Base-by-base conservation (phyloP, 2,113 vertebrate genomes). In the Ceyx margarethae region DNA sequence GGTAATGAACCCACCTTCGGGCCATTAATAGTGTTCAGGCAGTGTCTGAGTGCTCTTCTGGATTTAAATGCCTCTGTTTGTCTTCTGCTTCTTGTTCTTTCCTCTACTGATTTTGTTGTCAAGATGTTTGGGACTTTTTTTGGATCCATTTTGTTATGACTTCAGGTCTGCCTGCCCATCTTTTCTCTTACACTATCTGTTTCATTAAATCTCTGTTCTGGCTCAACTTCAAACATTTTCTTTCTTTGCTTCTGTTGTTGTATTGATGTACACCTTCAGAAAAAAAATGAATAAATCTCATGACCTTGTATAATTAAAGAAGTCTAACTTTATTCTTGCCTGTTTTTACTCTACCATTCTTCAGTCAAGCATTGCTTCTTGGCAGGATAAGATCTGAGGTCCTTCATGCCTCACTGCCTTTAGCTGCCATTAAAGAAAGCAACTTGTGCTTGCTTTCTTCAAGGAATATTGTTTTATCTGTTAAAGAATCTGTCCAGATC, bases 1-100 rank as follows among this genome's bases (percentile, higher is more conserved):
- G n/a, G 48, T 37, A 91, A 83, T 93, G 91, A 95, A 94, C 95
- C 57, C 51, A 89, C 81, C 84, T 93, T 94, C 67, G 87, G 96
- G 92, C 82, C 94, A 92, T 29, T 89, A 94, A 94, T 81, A 94
- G 79, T 73, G 85, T 73, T 95, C 86, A 94, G 15, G 74, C 82
- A 85, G 29, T 23, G 16, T 65, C 46, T 84, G 78, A 85, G 60
- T 1, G 4, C 48, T 87, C 33, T 72, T 42, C 74, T 89, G 83
- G 69, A 86, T 90, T 86, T 87, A 57, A 95, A 91, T 89, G 46
- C 37, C 54, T 77, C 81, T 81, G 25, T 73, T 80, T 89, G 76
- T 87, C 80, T 86, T 91, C 81, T 84, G 21, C 19, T 92, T 5
- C 77, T 73, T 87, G 42, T 58, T 94, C 81, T 82, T 94, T 87